Conservation (phyloP, 2,888 invertebrate genomes). For the Campoplex nolae region DNA sequence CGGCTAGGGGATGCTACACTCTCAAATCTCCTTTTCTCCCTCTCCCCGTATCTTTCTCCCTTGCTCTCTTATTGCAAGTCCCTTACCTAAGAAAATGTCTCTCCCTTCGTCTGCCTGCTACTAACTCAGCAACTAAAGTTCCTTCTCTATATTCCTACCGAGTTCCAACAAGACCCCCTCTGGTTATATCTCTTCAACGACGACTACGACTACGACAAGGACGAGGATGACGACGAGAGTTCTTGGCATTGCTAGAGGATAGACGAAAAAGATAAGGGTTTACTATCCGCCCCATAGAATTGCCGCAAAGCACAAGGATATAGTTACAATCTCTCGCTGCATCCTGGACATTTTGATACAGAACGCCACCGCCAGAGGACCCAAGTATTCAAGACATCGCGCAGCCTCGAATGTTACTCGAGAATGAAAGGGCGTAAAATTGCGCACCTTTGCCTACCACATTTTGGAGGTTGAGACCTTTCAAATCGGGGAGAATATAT, state of each 20-base stretch:
- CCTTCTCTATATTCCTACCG: slow-evolving; percentile 10
- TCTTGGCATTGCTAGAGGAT: slow-evolving; percentile 59
- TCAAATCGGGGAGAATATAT: neutral
- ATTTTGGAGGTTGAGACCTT: neutral
- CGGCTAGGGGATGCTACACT: slow-evolving; percentile 61
- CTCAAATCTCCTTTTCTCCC: slow-evolving; percentile 33
- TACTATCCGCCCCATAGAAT: slow-evolving; percentile 7
- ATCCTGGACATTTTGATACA: slow-evolving; percentile 37
- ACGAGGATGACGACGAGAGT: slow-evolving; percentile 51
- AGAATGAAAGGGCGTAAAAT: slow-evolving; percentile 9
- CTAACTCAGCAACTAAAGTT: slow-evolving; percentile 32
- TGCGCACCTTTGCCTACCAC: neutral
- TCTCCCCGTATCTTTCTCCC: neutral
- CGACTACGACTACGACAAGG: slow-evolving; percentile 4
- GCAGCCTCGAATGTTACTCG: neutral
- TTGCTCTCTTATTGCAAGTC: neutral
- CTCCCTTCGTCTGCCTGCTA: neutral
- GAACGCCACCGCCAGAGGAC: slow-evolving; percentile 45
- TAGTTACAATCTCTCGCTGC: slow-evolving; percentile 43
- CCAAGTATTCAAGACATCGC: neutral
- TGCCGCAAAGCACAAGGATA: slow-evolving; percentile 30
- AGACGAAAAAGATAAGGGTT: slow-evolving; percentile 18
- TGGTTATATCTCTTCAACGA: slow-evolving; percentile 50
- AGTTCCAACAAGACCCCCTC: slow-evolving; percentile 40
- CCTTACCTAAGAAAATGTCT: slow-evolving; percentile 21